These are phyloP conservation scores for Ceratothoa steindachneri DNA, from an alignment of 2,888 invertebrate genomes.

Conservation along the genomic window DNA sequence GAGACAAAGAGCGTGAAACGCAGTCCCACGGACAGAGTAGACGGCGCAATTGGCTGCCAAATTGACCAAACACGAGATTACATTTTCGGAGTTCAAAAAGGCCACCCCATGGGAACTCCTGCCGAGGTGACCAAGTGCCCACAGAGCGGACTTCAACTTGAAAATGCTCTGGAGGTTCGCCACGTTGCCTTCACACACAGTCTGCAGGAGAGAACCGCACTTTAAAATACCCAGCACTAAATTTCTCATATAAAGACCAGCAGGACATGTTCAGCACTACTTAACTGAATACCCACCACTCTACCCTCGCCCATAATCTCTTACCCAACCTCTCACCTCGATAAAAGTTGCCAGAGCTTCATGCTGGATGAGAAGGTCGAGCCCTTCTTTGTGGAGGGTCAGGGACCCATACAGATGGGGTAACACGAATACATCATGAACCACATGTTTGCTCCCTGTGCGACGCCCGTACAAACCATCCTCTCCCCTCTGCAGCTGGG, in stretches of 20 bases:
- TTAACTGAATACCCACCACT: too few species aligned
- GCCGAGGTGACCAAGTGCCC: conserved; percentile 79
- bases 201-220: conserved; percentile 49
- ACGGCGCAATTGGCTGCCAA: conserved; percentile 76
- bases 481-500: conserved; percentile 74
- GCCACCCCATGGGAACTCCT: conserved; percentile 68
- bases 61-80: conserved; percentile 54
- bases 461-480: conserved; percentile 70
- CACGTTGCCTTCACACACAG: conserved; percentile 57
- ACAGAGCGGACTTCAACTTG: conserved; percentile 74
- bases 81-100: conserved; percentile 56
- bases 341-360: conserved; percentile 33
- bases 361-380: conserved; percentile 45
- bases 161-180: conserved; percentile 48
- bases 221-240: too few species aligned
- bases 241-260: too few species aligned
- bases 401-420: conserved; percentile 83
- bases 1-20: conserved; percentile 80
- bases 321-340: too few species aligned
- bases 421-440: conserved; percentile 57
- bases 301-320: too few species aligned
- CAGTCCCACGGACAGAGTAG: conserved; percentile 82
- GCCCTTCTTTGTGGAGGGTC: conserved; percentile 63
- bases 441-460: conserved; percentile 55
- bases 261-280: too few species aligned